Percentiles rank a stretch among this genome's conserved stretches.
phyloP scores from a whole-genome alignment of 35 echinoderm and acorn worm species.

The Acanthaster planci region DNA sequence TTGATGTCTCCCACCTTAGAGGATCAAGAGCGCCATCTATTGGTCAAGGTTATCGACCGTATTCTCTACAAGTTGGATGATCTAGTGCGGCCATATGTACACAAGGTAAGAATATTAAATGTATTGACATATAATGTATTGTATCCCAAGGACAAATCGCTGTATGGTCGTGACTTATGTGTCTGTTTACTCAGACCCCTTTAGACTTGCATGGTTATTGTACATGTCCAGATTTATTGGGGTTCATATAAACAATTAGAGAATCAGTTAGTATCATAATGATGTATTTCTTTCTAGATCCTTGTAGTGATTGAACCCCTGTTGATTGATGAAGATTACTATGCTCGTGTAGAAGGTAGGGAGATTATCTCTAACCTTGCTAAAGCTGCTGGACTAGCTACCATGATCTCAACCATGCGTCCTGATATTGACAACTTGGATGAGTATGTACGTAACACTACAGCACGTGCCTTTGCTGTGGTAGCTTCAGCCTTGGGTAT shows the following conservation, averaged over 20 bases:
- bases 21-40: slow-evolving; percentile 99
- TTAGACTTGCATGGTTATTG: not conserved
- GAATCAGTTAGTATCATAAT: not conserved
- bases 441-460: slow-evolving; percentile 99
- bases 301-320: slow-evolving; percentile 98
- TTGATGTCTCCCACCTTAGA: slow-evolving; percentile 97
- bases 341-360: slow-evolving; percentile 95
- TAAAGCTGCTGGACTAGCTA: slow-evolving; percentile 95
- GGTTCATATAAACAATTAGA: not conserved
- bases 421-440: slow-evolving; percentile 99
- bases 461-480: slow-evolving; percentile 95
- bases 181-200: too few relatives aligned
- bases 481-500: slow-evolving; percentile 97
- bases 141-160: too few relatives aligned
- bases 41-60: slow-evolving; percentile 98
- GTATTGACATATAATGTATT: not conserved
- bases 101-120: slow-evolving; percentile 73
- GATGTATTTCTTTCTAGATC: slow-evolving; percentile 61
- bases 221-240: not conserved
- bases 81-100: slow-evolving; percentile 92
- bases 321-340: slow-evolving; percentile 98
- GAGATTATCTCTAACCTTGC: slow-evolving; percentile 99
- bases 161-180: too few relatives aligned
- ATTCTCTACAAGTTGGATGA: slow-evolving; percentile 98
- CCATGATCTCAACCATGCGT: slow-evolving; percentile 99